A percentile compares a stretch with the other conserved stretches of the same genome.
Evolutionary conservation across 1,140 invertebrate species (phyloP).

Genomic region (Brachionus calyciflorus): DNA sequence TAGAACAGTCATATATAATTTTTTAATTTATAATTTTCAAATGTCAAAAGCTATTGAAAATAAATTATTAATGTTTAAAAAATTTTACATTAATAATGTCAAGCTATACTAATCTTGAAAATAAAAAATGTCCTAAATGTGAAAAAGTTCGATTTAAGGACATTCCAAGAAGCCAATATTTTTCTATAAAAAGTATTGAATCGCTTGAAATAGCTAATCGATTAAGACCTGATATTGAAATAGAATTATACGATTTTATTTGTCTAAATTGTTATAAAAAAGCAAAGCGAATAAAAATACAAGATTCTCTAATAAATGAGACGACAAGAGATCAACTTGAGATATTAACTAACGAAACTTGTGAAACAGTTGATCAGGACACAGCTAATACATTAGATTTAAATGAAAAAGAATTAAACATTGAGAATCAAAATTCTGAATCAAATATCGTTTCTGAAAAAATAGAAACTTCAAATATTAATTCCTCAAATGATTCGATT

Average conservation of each 20-base stretch:
- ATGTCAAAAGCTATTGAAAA: too few relatives aligned
- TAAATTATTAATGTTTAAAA: too few relatives aligned
- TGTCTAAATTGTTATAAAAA: not conserved
- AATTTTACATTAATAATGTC: too few relatives aligned
- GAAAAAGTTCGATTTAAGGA: not conserved
- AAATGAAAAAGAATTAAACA: too few relatives aligned
- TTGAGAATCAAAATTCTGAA: conserved; percentile 49
- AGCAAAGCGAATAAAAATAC: not conserved
- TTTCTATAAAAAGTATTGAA: not conserved
- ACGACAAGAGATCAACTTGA: too few relatives aligned
- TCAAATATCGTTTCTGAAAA: conserved; percentile 47
- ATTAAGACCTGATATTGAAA: not conserved
- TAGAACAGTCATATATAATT: too few relatives aligned
- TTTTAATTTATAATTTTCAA: too few relatives aligned
- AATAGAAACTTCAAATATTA: not conserved
- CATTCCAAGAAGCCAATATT: not conserved
- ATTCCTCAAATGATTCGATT: not conserved
- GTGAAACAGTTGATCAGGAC: too few relatives aligned
- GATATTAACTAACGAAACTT: too few relatives aligned
- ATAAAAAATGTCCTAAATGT: not conserved
- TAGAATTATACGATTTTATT: not conserved
- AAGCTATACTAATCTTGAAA: not conserved
- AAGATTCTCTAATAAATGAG: too few relatives aligned
- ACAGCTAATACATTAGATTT: too few relatives aligned
- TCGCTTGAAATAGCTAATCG: not conserved